Evolutionary conservation across 2,888 invertebrate species (phyloP), one percentile per base, ranked within the genome.

Genomic region (Laothoe populi): DNA sequence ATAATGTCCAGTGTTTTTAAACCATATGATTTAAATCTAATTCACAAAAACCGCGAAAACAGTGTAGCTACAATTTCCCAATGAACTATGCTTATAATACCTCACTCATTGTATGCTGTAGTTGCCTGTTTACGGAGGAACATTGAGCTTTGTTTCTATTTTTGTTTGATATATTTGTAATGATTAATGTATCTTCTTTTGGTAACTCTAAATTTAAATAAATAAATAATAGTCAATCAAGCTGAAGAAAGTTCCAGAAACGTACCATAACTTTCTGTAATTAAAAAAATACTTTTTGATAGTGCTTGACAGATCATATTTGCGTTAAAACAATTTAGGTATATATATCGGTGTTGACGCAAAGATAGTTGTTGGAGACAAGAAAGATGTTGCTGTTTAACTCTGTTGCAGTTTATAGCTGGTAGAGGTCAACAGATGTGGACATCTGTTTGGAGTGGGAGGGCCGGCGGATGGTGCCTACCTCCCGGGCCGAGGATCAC

Each of bases 401-500:
- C 23, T 42, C 21, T 45, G 45, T 31, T 46, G 44, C 21, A 45
- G 66, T 70, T 85, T 86, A 90, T 73, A 90, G 79, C 68, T 90
- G 86, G 70, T 88, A 89, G 2, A 90, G 79, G 46, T 90, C 88
- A 31, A 88, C 74, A 13, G 82, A 80, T 68, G 74, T 77, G 58
- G 86, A 82, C 66, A 76, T 63, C 31, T 79, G 83, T 58, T 73
- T 82, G 67, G 83, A 73, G 65, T 80, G 88, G 85, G 90, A 84
- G 67, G 86, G 70, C 65, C 87, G 88, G 71, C 85, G 82, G 42
- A 75, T 67, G 58, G 82, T 71, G 75, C 83, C 82, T 67, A 76
- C 82, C 77, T 87, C 89, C 88, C 87, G 75, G 62, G 84, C 80
- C 65, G 38, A 42, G 63, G 94, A 95, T 96, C 96, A 97, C 92